Evolutionary conservation across 2,797 vertebrate genomes (phyloP).

Genomic region (Peromyscus eremicus): DNA sequence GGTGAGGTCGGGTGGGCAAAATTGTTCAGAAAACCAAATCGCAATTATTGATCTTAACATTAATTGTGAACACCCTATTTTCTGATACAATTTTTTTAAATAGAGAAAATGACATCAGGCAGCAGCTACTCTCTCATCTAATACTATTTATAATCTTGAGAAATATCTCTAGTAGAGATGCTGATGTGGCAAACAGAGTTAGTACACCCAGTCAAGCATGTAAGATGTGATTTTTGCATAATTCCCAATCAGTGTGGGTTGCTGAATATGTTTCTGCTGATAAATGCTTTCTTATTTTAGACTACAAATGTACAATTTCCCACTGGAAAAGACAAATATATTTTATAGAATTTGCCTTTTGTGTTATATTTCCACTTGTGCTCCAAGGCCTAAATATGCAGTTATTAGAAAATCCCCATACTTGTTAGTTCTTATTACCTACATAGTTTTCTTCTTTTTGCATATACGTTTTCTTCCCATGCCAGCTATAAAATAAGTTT

Average conservation of each 20-base stretch:
- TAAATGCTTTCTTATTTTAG: background rate
- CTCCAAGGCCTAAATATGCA: background rate
- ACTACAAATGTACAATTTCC: conserved; percentile 2
- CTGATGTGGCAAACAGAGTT: conserved; percentile 50
- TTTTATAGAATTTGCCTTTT: background rate
- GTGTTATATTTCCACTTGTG: background rate
- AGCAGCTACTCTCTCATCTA: background rate
- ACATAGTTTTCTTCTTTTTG: background rate
- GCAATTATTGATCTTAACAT: background rate
- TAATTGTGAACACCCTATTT: background rate
- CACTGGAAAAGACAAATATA: background rate
- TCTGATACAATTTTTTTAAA: background rate
- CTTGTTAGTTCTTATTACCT: background rate
- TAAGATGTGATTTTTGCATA: conserved; percentile 32
- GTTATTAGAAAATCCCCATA: conserved; percentile 1
- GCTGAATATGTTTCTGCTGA: background rate
- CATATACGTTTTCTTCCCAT: background rate
- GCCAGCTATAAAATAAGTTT: background rate
- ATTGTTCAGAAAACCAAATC: background rate
- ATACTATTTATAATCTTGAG: conserved; percentile 3
- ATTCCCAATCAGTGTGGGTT: conserved; percentile 27
- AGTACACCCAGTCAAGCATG: background rate
- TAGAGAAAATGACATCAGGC: background rate
- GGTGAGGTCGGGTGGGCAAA: background rate
- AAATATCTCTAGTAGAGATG: conserved; percentile 21